phyloP scores from a whole-genome alignment of 2,888 invertebrate species.

The Eupithecia pulchellata region DNA sequence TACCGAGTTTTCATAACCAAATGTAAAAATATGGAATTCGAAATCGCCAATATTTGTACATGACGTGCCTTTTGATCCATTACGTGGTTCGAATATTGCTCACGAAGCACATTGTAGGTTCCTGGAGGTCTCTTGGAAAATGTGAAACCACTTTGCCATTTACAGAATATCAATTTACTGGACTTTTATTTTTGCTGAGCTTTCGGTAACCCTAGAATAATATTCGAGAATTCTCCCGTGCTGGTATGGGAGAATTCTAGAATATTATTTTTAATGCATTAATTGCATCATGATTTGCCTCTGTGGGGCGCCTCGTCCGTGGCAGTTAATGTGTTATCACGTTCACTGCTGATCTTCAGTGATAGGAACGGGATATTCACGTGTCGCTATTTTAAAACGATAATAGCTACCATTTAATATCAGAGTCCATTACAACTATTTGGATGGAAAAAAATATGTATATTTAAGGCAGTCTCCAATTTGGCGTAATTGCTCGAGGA shows the following conservation, averaged over 20 bases:
- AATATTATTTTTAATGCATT: too few relatives aligned
- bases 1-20: neutral
- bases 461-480: neutral
- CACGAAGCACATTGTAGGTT: neutral
- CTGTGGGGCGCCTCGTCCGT: too few relatives aligned
- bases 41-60: constrained; percentile 12
- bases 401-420: too few relatives aligned
- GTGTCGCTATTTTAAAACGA: too few relatives aligned
- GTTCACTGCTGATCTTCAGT: too few relatives aligned
- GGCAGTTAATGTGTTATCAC: too few relatives aligned
- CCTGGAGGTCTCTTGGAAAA: constrained; percentile 1
- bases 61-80: constrained; percentile 6
- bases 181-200: neutral
- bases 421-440: too few relatives aligned
- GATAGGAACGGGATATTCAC: too few relatives aligned
- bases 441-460: too few relatives aligned
- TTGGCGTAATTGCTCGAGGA: neutral
- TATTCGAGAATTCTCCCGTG: too few relatives aligned
- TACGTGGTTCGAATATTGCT: constrained; percentile 7
- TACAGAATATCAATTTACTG: neutral
- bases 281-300: too few relatives aligned
- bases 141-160: neutral
- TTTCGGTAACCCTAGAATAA: too few relatives aligned
- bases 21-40: constrained; percentile 15
- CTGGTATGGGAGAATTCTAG: neutral